Evolutionary conservation across 2,797 vertebrate species (phyloP).

Genomic region (Tinamus major): DNA sequence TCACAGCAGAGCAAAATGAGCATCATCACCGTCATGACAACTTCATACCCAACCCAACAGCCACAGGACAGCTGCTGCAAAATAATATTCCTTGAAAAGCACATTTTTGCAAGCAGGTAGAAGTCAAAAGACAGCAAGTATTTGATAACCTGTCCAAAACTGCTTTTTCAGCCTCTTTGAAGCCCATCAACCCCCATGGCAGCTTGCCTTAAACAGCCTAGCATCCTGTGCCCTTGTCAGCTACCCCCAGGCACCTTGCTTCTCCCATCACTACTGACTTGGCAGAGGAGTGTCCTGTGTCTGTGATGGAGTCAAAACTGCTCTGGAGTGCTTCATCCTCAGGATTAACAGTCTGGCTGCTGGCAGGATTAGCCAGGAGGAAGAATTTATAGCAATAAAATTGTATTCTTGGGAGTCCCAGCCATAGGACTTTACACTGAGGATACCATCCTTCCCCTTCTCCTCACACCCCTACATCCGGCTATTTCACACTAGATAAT

Average conservation of each 20-base stretch:
- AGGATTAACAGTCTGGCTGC: background rate
- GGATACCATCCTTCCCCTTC: background rate
- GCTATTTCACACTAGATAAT: background rate
- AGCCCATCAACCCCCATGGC: background rate
- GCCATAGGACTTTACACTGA: background rate
- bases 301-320: background rate
- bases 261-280: background rate
- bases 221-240: no score
- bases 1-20: background rate
- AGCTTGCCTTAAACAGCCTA: background rate
- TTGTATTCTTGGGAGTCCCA: background rate
- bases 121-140: background rate
- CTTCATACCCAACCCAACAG: background rate
- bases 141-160: background rate
- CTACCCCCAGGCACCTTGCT: background rate
- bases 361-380: background rate
- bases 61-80: background rate
- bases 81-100: background rate
- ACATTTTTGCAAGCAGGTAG: background rate
- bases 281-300: background rate
- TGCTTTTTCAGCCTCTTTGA: background rate
- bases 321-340: background rate
- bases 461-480: background rate
- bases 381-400: background rate
- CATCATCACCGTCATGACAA: background rate